Conservation (phyloP, 2,113 vertebrate species). For the Alethe castanea region DNA sequence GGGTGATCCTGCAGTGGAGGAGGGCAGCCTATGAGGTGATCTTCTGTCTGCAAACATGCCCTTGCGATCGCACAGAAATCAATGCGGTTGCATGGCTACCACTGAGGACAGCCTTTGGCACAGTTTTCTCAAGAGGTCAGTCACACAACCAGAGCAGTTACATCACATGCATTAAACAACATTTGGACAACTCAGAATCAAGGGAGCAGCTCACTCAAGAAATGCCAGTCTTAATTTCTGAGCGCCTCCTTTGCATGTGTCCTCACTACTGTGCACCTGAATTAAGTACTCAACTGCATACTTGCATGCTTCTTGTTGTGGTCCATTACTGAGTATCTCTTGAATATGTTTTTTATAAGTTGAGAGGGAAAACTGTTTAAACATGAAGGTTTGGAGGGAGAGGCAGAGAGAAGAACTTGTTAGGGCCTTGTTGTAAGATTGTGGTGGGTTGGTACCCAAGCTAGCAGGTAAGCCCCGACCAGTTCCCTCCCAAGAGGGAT, state of each 20-base stretch:
- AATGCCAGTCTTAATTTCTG: background rate
- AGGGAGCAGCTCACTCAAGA: background rate
- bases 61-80: background rate
- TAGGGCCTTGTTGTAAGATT: background rate
- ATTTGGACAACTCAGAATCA: background rate
- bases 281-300: background rate
- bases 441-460: background rate
- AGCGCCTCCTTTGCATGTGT: background rate
- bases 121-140: background rate
- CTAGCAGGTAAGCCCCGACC: background rate
- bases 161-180: background rate
- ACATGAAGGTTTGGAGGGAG: background rate
- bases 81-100: background rate
- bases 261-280: background rate
- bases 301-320: background rate
- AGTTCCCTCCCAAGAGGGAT: background rate
- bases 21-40: fast-evolving
- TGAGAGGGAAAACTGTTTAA: background rate
- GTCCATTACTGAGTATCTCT: background rate
- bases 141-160: background rate
- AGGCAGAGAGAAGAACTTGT: background rate
- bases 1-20: background rate
- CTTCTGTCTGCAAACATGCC: background rate
- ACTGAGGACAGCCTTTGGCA: background rate
- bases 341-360: background rate